Base-by-base conservation (phyloP, 2,888 invertebrate species). In the Drosophila suboccidentalis region DNA sequence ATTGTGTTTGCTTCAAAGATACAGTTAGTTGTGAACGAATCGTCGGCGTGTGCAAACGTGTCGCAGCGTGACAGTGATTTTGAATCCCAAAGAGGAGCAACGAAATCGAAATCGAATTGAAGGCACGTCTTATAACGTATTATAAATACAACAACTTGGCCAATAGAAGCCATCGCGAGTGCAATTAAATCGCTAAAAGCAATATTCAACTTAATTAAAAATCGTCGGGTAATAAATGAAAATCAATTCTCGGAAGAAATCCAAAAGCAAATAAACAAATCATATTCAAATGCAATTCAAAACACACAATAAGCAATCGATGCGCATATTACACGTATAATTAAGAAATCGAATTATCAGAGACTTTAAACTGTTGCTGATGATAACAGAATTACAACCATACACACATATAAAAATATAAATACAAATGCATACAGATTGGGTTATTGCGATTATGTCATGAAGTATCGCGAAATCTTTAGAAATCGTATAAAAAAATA, bases 381-480 rank as follows among this genome's bases (percentile, higher is more conserved):
- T 75, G 51, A 61, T 71, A 75, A 72, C 46, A 29, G 46, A 26
- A 38, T 29, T 36, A 26, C 29, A 15, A 1, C 17, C 8, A 15
- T 15, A 17, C 13, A 9, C 15, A 46, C n/a, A 34, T 54, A 11
- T 2, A 3, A 17, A 54, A 5, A 41, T 6, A 6, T 1, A 39
- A n/a, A 19, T 22, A 53, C 19, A 29, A n/a, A 39, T 43, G 44
- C 50, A 41, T 58, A 39, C 51, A 59, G 57, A 63, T 66, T 63
- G 64, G 41, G 26, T 62, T 72, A 61, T 72, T 68, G 50, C 49
- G 71, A 67, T 87, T 83, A 87, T 82, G 84, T 86, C 88, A 87
- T 67, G 77, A 62, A 77, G 82, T 71, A 67, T 72, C 59, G 49
- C 58, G 10, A 65, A 68, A 55, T 60, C 60, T 43, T 36, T 36